Evolutionary conservation across 2,888 invertebrate species (phyloP).

Genomic region (Pristionchus fissidentatus): DNA sequence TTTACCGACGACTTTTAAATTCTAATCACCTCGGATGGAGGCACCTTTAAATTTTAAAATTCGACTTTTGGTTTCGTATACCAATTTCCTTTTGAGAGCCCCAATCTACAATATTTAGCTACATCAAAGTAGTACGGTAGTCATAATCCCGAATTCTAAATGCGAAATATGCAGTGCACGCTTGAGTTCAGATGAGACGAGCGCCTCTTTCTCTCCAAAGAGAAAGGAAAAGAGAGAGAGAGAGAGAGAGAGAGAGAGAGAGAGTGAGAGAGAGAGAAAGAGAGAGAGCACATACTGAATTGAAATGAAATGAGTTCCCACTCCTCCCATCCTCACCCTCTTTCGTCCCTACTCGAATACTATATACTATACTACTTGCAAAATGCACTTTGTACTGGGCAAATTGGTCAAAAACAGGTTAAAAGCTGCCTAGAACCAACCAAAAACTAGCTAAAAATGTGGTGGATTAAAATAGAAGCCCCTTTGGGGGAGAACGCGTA

Average conservation of each 20-base stretch:
- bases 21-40: neutral
- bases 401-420: neutral
- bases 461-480: neutral
- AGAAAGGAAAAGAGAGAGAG: neutral
- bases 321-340: neutral
- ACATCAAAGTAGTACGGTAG: constrained; percentile 6
- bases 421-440: neutral
- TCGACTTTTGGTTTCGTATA: neutral
- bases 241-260: neutral
- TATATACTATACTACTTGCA: neutral
- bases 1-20: neutral
- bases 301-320: constrained; percentile 14
- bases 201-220: neutral
- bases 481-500: too few relatives aligned
- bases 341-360: neutral
- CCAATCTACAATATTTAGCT: too few relatives aligned
- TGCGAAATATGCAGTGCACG: neutral
- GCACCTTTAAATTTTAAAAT: too few relatives aligned
- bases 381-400: neutral
- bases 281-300: too few relatives aligned
- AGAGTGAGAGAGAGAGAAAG: neutral
- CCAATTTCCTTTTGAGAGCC: neutral
- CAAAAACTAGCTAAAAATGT: neutral
- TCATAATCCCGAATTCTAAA: constrained; percentile 2
- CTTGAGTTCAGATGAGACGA: neutral